Conservation (phyloP, 2,888 invertebrate genomes). For the Odontothrips loti region DNA sequence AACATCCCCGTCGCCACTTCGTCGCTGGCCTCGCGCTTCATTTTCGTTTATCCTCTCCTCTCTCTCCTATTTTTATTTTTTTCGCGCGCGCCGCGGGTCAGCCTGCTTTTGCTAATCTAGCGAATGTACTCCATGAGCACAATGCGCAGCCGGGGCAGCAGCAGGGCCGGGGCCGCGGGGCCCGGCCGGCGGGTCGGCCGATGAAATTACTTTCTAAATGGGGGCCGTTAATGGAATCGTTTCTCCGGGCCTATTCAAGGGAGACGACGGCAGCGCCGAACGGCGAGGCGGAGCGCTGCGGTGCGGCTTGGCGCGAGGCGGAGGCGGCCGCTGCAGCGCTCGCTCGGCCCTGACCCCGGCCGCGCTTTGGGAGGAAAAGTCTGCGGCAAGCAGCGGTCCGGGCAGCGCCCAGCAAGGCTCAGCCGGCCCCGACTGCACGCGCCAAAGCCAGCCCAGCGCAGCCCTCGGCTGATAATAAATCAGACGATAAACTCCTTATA, state of each 20-base stretch:
- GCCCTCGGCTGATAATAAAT: background rate
- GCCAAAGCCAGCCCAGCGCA: background rate
- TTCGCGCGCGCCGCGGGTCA: too few relatives aligned
- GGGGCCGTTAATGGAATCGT: conserved; percentile 5
- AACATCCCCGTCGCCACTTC: background rate
- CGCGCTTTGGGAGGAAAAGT: background rate
- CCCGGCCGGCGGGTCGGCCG: background rate
- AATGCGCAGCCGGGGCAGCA: background rate
- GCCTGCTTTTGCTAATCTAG: background rate
- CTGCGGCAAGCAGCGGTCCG: too few relatives aligned
- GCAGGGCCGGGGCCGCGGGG: background rate
- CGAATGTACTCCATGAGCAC: background rate
- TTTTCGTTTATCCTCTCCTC: too few relatives aligned
- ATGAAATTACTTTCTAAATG: conserved; percentile 24
- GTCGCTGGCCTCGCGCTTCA: background rate
- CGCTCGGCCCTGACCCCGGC: background rate
- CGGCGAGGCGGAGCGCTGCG: too few relatives aligned
- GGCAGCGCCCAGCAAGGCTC: too few relatives aligned
- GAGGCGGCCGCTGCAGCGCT: too few relatives aligned
- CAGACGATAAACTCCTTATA: conserved; percentile 7
- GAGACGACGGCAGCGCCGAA: background rate
- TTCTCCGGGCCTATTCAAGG: background rate
- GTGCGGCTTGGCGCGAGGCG: too few relatives aligned
- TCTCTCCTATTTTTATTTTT: background rate
- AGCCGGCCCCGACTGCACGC: background rate